These are phyloP conservation scores for Sinella curviseta DNA, from an alignment of 1,140 invertebrate genomes.

Conservation along the genomic window DNA sequence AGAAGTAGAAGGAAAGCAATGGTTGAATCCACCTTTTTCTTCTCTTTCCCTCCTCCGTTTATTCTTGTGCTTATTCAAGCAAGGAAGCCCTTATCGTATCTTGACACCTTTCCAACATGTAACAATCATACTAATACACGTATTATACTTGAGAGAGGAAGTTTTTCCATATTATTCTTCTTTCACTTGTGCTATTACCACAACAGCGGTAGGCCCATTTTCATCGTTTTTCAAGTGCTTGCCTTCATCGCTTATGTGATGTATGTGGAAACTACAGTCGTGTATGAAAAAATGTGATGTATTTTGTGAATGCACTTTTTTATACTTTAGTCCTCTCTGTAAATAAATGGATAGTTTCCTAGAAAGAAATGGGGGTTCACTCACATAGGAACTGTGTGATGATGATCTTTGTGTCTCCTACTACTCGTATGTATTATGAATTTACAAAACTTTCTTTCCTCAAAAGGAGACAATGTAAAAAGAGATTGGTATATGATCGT, in stretches of 20 bases:
- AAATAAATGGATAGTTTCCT: too few species aligned
- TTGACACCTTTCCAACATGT: slow-evolving; percentile 16
- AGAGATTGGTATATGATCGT: background rate
- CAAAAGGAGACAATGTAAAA: background rate
- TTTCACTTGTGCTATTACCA: background rate
- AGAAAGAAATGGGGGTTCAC: too few species aligned
- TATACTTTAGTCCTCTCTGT: too few species aligned
- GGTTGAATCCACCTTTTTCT: background rate
- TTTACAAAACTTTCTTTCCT: background rate
- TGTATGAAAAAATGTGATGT: too few species aligned
- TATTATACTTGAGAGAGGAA: background rate
- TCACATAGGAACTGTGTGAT: too few species aligned
- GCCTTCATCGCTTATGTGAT: too few species aligned
- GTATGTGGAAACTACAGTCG: too few species aligned
- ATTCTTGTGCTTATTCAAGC: slow-evolving; percentile 15
- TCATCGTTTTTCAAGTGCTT: background rate
- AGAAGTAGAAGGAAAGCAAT: background rate
- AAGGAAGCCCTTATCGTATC: slow-evolving; percentile 6
- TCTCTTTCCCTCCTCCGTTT: background rate
- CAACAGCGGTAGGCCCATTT: background rate
- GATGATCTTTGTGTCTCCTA: background rate
- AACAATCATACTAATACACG: slow-evolving; percentile 3
- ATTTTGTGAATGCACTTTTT: too few species aligned
- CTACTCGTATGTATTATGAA: background rate
- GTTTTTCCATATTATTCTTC: background rate